Base-by-base conservation (phyloP, 2,797 vertebrate species). In the Gymnothorax javanicus region DNA sequence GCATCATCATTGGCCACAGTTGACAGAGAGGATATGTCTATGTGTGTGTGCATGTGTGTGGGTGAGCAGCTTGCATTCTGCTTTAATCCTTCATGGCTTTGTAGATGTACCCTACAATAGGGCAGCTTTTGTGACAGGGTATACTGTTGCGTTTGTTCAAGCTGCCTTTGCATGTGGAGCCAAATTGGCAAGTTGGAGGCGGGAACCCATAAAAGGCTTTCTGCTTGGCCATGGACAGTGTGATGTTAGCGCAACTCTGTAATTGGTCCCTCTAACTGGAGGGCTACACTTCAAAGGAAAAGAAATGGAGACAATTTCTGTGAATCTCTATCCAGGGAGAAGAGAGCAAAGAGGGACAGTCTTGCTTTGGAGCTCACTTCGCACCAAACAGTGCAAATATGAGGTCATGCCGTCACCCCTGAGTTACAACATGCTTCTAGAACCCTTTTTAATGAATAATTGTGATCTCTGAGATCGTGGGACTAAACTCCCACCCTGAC, bases 101-200 rank as follows among this genome's bases (percentile, higher is more conserved):
- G 82, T 17, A 84, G 86, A 88, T 23, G 85, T 50, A 83, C 86
- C 85, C 84, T 84, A 64, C 75, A 89, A 87, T 85, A 86, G 75
- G 84, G 62, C 27, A 8, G 86, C 85, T 90, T 89, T 92, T 85
- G 90, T 90, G 88, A 81, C 27, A 62, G 64, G 82, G 79, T 84
- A 92, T 54, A 94, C 85, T 89, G 82, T 69, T 83, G n/a, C 84
- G 75, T 89, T 93, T 93, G 91, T 93, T 93, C 87, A 79, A 25
- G 59, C 81, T 81, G 62, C 85, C 77, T 88, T 91, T 86, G 90
- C 67, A 90, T 90, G 87, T 83, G 69, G 69, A 86, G 91, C 89
- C 91, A 92, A 87, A 86, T 86, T 43, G 67, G 85, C 73, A 27
- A 79, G 84, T 79, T 33, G 75, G 58, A 82, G 71, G 82, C 79